These are phyloP conservation scores for Crotalus horridus DNA, from an alignment of 2,113 vertebrate species.

Conservation along the genomic window DNA sequence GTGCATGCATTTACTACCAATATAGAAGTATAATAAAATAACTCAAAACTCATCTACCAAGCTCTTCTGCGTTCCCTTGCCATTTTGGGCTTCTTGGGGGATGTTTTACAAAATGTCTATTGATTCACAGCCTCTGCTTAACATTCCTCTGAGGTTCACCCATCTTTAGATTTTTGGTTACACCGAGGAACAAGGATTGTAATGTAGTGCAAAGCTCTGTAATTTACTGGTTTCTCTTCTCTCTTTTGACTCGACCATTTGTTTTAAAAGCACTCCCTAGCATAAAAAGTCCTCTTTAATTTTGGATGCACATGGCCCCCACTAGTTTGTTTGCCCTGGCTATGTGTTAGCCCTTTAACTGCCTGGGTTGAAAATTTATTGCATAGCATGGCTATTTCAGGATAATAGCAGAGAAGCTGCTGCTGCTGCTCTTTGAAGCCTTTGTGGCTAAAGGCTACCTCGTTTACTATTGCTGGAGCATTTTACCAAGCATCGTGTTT, in stretches of 20 bases:
- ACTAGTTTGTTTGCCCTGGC: neutral
- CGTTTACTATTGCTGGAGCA: neutral
- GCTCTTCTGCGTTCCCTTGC: neutral
- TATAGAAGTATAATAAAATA: neutral
- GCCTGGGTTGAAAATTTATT: neutral
- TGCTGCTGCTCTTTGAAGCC: neutral
- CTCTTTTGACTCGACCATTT: neutral
- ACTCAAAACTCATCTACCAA: neutral
- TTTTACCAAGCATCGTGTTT: neutral
- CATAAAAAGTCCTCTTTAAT: neutral
- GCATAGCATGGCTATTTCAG: conserved; percentile 16
- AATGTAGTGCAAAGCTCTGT: neutral
- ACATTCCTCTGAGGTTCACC: conserved; percentile 1
- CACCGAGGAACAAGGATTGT: neutral
- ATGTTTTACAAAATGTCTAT: neutral
- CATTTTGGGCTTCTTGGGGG: neutral
- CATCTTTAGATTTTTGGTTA: conserved; percentile 1
- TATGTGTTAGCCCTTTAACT: neutral
- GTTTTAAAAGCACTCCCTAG: conserved; percentile 7
- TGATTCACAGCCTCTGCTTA: neutral
- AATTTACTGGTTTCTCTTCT: neutral
- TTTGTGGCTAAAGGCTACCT: neutral
- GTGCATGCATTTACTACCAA: neutral
- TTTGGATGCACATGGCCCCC: neutral
- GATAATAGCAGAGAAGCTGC: conserved; percentile 3